Evolutionary conservation across 1,140 invertebrate species (phyloP), one percentile per base, ranked within the genome.

Genomic region (Drosophila sturtevanti): DNA sequence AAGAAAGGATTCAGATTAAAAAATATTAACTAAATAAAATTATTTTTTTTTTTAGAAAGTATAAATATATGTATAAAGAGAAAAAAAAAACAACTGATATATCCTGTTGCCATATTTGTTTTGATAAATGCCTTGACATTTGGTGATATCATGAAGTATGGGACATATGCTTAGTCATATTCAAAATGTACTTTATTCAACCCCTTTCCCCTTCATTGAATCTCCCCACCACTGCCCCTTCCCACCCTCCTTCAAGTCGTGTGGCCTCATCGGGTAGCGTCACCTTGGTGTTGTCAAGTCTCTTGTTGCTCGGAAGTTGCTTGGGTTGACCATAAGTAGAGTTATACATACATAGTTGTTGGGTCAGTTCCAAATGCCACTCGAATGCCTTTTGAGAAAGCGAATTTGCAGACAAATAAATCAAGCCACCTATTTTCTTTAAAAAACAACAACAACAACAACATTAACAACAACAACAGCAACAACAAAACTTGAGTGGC

Each of bases 351-450:
- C 16, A 9, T 16, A 10, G 69, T 66, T 73, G 72, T 61, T 74
- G 72, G 72, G 18, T 73, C 72, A 67, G 63, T 56, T 35, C 31
- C 54, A 56, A 44, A 44, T 60, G 77, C 68, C 69, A 70, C 68
- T 56, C 68, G 72, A 87, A 86, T 86, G 81, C 82, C 79, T 82
- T 89, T 87, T 89, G 84, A 82, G 81, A 90, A 90, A 90, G 86
- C 81, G 82, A 86, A 87, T 86, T 86, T 79, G 80, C 89, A 90
- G 89, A 90, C 89, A 90, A 90, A 90, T 90, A 90, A 90, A 90
- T 90, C 89, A 90, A 90, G 84, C 80, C 89, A 90, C 89, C 89
- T 90, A 82, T 82, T 80, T 79, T 69, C 82, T 64, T 55, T 75
- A 68, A 75, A 75, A 54, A 54, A 52, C 21, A 52, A 24, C 9